Evolutionary conservation across 2,797 vertebrate genomes (phyloP).

Genomic region (Momotus momota): DNA sequence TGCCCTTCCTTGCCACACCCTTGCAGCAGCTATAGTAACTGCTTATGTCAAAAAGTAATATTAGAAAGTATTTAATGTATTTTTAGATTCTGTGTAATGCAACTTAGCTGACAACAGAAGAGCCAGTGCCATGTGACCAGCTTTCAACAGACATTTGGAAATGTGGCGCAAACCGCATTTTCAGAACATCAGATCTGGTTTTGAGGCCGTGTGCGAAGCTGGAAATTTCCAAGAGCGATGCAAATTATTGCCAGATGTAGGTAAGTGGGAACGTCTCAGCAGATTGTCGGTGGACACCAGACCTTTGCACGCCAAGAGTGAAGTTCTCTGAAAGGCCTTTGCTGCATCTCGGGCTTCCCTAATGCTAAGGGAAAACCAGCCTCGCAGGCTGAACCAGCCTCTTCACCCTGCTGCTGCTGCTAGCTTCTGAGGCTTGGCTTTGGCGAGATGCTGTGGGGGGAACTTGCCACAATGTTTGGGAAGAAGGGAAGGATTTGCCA

Average conservation of each 20-base stretch:
- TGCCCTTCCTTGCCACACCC: not conserved
- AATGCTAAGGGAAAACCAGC: not conserved
- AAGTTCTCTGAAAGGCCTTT: not conserved
- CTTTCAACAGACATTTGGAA: not conserved
- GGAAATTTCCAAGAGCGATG: not conserved
- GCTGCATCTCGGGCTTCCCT: not conserved
- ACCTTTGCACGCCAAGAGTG: not conserved
- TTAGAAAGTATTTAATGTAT: constrained; percentile 55
- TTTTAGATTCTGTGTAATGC: constrained; percentile 58
- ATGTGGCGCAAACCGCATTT: not conserved
- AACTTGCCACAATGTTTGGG: not conserved
- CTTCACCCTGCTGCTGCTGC: not conserved
- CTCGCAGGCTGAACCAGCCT: not conserved
- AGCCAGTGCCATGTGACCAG: not conserved
- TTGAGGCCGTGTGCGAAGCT: not conserved
- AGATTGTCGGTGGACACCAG: not conserved
- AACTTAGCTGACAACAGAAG: constrained; percentile 24
- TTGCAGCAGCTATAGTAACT: constrained; percentile 21
- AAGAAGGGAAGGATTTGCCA: not conserved
- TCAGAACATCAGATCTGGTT: not conserved
- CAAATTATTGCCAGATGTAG: not conserved
- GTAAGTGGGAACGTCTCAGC: constrained; percentile 2
- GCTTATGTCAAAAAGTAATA: constrained; percentile 40
- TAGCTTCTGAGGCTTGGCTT: not conserved
- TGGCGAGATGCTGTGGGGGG: no score